Conservation (phyloP, 2,113 vertebrate genomes). For the Elaphurus davidianus region DNA sequence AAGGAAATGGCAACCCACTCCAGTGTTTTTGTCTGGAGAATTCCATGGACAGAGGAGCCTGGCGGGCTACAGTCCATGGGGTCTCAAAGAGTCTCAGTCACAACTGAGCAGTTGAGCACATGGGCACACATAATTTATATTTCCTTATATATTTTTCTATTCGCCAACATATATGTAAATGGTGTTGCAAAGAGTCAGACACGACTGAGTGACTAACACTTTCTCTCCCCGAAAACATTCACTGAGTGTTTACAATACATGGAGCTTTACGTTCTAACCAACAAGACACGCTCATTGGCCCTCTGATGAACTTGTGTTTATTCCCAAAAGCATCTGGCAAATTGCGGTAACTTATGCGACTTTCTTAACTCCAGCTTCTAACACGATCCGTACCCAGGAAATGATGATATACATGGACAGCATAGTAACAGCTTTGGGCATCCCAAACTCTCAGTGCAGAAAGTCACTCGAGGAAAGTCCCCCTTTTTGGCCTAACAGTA, state of each 20-base stretch:
- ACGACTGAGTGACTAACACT: neutral
- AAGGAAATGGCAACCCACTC: neutral
- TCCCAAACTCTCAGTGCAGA: neutral
- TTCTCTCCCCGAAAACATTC: neutral
- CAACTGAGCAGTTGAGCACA: too few species aligned
- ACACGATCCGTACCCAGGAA: neutral
- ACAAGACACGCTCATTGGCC: neutral
- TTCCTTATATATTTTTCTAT: too few species aligned
- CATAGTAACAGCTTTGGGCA: neutral
- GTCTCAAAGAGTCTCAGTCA: too few species aligned
- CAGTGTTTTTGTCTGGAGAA: neutral
- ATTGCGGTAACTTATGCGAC: neutral
- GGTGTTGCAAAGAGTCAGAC: neutral
- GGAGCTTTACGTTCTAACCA: neutral
- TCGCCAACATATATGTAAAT: too few species aligned
- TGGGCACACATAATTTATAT: too few species aligned
- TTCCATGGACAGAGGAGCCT: neutral
- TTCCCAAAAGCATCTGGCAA: neutral
- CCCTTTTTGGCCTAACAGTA: neutral
- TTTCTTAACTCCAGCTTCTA: neutral
- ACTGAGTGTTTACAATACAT: rapidly evolving
- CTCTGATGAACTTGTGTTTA: neutral
- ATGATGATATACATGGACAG: neutral
- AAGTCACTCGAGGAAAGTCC: neutral
- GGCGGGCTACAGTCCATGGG: neutral